Conservation (phyloP, 2,888 invertebrate genomes). For the Trypoxylon attenuatum region DNA sequence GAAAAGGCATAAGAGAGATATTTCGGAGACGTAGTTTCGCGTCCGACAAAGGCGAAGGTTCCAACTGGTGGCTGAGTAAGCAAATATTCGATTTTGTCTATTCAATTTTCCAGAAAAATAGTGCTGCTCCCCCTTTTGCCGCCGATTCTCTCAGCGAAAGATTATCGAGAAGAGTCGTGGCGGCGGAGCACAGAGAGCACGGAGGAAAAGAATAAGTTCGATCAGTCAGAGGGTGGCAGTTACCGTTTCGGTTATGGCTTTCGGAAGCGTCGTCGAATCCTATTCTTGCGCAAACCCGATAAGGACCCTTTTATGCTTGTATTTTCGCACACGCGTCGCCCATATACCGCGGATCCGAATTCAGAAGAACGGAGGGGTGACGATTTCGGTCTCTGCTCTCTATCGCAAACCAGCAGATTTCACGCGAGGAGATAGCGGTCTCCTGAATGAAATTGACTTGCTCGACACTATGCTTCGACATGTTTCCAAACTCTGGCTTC, state of each 20-base stretch:
- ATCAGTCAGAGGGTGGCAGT: constrained; percentile 74
- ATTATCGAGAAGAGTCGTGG: constrained; percentile 56
- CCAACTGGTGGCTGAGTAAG: constrained; percentile 37
- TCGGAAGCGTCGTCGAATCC: constrained; percentile 74
- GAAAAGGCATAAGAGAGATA: neutral
- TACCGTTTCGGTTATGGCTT: constrained; percentile 75
- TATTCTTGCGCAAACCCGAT: constrained; percentile 75
- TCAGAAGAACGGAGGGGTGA: neutral
- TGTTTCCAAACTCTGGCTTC: too few species aligned
- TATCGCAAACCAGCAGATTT: neutral
- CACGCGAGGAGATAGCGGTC: neutral
- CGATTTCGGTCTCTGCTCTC: neutral
- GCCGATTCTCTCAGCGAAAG: constrained; percentile 39
- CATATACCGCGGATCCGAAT: constrained; percentile 12
- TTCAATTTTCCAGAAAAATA: constrained; percentile 73
- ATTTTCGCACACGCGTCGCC: constrained; percentile 60
- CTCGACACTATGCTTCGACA: too few species aligned
- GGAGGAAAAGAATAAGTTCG: constrained; percentile 71
- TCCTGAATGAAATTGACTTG: too few species aligned
- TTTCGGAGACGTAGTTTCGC: neutral
- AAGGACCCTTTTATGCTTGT: constrained; percentile 69
- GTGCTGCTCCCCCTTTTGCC: constrained; percentile 26
- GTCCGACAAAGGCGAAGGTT: neutral
- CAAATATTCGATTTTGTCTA: constrained; percentile 70
- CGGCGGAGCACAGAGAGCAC: constrained; percentile 24